Base-by-base conservation (phyloP, 2,113 vertebrate genomes). In the Entosphenus tridentatus region DNA sequence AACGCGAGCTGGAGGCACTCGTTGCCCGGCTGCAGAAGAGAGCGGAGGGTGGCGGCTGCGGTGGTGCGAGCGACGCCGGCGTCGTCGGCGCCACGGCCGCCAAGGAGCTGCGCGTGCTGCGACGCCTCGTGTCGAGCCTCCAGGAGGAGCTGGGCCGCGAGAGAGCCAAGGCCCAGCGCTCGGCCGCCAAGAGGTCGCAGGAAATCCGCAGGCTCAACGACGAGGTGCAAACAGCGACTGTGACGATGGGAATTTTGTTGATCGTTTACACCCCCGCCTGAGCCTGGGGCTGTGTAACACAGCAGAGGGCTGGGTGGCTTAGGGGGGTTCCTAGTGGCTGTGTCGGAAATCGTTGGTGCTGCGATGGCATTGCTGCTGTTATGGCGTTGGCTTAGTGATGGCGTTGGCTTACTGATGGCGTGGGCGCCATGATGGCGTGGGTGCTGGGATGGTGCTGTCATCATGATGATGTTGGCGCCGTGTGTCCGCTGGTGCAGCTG, bases 101-200 rank as follows among this genome's bases (percentile, higher is more conserved):
- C 54, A 76, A 75, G 70, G 85, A 83, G 57, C 78, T 79, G 21
- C 79, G 79, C 75, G 76, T 80, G 14, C 75, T 78, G 68, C 79
- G 80, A 65, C 81, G 81, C 9, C 78, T 80, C 1, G 81, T 87
- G 68, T 80, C 74, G 69, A 76, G 76, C 2, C 69, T 89, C 72
- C 83, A 88, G 78, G 81, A 84, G 71, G 84, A 92, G 76, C 80
- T 90, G 21, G 69, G 81, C 71, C 83, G 81, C 54, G 89, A 92
- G 77, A 80, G 83, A 39, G 78, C 81, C 56, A 83, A 82, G 70
- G 82, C 74, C 71, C 82, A 80, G 56, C 79, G 82, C 2, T 77
- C 77, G 0, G 71, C 80, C 0, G 78, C 72, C 71, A 84, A 84
- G 75, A 81, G 80, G 55, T 72, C 77, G 70, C 84, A 86, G 73